Evolutionary conservation across 2,113 vertebrate species (phyloP).

Genomic region (Ctenodactylus gundi): DNA sequence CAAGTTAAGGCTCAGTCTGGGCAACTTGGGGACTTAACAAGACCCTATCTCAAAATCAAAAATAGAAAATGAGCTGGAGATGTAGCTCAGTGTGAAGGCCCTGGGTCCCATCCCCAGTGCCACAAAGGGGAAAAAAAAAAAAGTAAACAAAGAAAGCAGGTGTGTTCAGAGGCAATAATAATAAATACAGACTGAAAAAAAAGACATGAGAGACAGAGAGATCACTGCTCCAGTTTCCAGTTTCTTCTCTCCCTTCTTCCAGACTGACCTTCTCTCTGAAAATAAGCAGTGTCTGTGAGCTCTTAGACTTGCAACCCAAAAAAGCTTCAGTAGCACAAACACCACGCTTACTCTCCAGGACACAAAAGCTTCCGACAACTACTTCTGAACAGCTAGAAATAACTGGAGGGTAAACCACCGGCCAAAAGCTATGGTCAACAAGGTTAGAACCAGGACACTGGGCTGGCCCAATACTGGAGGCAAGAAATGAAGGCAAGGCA

Average conservation of each 20-base stretch:
- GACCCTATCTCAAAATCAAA: too few species aligned
- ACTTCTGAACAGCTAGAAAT: constrained; percentile 66
- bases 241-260: constrained; percentile 21
- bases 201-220: background rate
- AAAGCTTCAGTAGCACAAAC: background rate
- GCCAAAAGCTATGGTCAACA: background rate
- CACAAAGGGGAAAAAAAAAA: too few species aligned
- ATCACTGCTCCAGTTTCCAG: background rate
- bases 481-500: background rate
- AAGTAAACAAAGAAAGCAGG: too few species aligned
- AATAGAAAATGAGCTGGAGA: too few species aligned
- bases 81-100: too few species aligned
- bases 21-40: too few species aligned
- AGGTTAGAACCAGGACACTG: background rate
- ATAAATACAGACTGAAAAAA: background rate
- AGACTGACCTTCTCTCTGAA: background rate
- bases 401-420: background rate
- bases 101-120: too few species aligned
- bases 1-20: too few species aligned
- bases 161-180: background rate
- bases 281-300: background rate
- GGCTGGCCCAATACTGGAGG: background rate
- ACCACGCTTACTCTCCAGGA: background rate
- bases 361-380: constrained; percentile 29
- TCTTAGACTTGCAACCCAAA: background rate